Evolutionary conservation across 2,113 vertebrate species (phyloP).

Genomic region (Copsychus sechellarum): DNA sequence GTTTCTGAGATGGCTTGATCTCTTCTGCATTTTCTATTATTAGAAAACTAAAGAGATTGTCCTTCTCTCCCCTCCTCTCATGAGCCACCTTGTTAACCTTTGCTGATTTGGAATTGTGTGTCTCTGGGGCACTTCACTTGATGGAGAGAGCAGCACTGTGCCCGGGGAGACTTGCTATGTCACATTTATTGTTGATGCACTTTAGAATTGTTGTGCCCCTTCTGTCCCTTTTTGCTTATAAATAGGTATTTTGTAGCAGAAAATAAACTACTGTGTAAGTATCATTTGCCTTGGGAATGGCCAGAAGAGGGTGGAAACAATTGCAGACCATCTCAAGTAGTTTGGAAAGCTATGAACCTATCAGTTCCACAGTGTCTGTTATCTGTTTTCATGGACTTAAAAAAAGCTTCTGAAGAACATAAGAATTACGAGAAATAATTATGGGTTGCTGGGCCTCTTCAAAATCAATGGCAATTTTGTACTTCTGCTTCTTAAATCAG

Average conservation of each 20-base stretch:
- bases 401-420: background rate
- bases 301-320: background rate
- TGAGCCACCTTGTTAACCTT: background rate
- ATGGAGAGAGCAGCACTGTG: background rate
- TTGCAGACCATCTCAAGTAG: background rate
- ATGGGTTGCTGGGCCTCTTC: background rate
- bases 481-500: background rate
- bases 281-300: background rate
- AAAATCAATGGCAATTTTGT: background rate
- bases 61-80: background rate
- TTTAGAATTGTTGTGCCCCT: background rate
- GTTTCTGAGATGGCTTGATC: background rate
- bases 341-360: background rate
- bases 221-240: background rate
- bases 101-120: background rate
- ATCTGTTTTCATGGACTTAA: background rate
- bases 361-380: background rate
- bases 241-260: background rate
- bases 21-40: background rate
- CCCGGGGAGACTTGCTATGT: background rate
- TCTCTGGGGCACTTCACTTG: background rate
- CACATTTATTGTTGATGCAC: background rate
- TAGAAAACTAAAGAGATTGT: background rate
- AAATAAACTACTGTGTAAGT: background rate
- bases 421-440: background rate